Conservation (phyloP, 2,113 vertebrate genomes). For the Chloebia gouldiae region DNA sequence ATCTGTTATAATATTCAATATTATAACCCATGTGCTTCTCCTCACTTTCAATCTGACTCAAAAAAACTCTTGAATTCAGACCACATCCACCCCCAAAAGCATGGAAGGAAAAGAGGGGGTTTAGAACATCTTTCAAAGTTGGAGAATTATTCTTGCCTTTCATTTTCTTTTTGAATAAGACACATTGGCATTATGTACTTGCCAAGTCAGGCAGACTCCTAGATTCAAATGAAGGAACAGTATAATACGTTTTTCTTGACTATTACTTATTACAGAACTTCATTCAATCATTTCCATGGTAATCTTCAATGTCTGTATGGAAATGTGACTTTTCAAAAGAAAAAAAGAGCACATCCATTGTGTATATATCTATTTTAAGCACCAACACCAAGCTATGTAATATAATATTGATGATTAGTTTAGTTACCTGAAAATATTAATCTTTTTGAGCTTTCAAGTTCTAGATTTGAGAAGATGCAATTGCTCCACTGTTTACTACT, state of each 20-base stretch:
- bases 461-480: neutral
- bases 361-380: neutral
- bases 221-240: neutral
- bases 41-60: neutral
- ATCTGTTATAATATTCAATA: neutral
- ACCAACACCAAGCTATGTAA: neutral
- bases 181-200: neutral
- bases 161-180: neutral
- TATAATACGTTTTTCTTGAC: neutral
- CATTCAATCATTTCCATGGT: neutral
- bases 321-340: neutral
- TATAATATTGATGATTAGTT: neutral
- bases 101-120: neutral
- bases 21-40: neutral
- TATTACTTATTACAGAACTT: neutral
- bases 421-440: neutral
- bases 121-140: neutral
- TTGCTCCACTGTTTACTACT: neutral
- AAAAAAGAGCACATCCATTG: neutral
- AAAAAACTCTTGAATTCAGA: neutral
- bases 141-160: neutral
- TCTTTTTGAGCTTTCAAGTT: slow-evolving; percentile 8
- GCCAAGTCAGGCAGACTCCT: neutral
- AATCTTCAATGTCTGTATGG: neutral
- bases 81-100: neutral